Percentiles rank a stretch among this genome's conserved stretches.
Conservation (phyloP, 2,113 vertebrate genomes). For the Sturnus vulgaris region DNA sequence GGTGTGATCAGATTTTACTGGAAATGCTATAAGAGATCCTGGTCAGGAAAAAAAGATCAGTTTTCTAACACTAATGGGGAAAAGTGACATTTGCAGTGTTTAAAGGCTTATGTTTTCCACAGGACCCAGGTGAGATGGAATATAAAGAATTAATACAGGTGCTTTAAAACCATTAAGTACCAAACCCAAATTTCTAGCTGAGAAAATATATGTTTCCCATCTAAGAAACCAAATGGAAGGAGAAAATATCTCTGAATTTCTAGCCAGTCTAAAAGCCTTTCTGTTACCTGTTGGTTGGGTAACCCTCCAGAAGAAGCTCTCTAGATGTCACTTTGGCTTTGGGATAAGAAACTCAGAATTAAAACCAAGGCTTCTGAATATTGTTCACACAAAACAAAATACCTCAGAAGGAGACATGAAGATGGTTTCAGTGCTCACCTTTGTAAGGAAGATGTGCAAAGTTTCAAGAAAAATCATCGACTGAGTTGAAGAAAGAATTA, state of each 20-base stretch:
- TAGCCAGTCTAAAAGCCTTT: constrained; percentile 66
- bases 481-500: background rate
- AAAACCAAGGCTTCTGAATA: constrained; percentile 27
- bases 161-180: constrained; percentile 63
- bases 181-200: constrained; percentile 65
- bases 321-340: constrained; percentile 57
- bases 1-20: constrained; percentile 2
- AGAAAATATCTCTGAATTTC: constrained; percentile 64
- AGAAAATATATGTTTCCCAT: constrained; percentile 57
- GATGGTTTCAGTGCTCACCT: constrained; percentile 16
- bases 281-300: constrained; percentile 47
- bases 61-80: constrained; percentile 48
- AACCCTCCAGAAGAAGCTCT: constrained; percentile 50
- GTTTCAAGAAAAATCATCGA: constrained; percentile 1
- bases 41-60: background rate
- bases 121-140: constrained; percentile 74
- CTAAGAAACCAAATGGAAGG: constrained; percentile 69
- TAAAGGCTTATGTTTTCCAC: constrained; percentile 76
- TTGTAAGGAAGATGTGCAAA: constrained; percentile 2
- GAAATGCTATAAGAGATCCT: background rate
- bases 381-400: constrained; percentile 8
- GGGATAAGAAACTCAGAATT: constrained; percentile 52
- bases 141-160: constrained; percentile 72
- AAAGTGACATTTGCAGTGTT: constrained; percentile 69
- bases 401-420: background rate